phyloP scores from a whole-genome alignment of 2,888 invertebrate genomes.

The Caenorhabditis sp. region DNA sequence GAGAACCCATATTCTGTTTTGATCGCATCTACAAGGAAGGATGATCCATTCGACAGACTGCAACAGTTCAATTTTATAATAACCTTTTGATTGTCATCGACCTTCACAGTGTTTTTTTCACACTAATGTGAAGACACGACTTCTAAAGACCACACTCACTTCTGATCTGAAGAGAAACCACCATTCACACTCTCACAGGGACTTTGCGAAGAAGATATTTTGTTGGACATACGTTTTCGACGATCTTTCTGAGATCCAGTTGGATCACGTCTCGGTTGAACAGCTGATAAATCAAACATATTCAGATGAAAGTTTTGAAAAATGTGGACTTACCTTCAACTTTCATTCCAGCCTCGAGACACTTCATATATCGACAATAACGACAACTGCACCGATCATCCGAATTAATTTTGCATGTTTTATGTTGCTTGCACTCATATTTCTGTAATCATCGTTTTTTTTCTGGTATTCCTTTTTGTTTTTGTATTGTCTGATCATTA shows the following conservation, averaged over 20 bases:
- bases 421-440: conserved; percentile 60
- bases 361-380: conserved; percentile 62
- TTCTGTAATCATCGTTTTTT: conserved; percentile 32
- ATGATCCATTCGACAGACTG: conserved; percentile 12
- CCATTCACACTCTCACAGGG: conserved; percentile 20
- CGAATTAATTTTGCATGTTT: conserved; percentile 56
- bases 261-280: conserved; percentile 66
- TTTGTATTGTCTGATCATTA: not conserved
- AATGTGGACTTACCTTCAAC: conserved; percentile 10
- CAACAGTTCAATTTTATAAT: not conserved
- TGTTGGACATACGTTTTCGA: conserved; percentile 13
- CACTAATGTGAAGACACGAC: not conserved
- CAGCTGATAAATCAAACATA: conserved; percentile 58
- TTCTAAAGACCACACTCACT: not conserved
- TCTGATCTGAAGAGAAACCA: conserved; percentile 27
- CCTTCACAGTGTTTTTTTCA: not conserved
- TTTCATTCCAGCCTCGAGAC: conserved; percentile 65
- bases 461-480: not conserved
- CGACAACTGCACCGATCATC: conserved; percentile 64
- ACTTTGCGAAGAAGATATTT: conserved; percentile 6
- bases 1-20: conserved; percentile 28
- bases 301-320: too few species aligned
- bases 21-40: conserved; percentile 22
- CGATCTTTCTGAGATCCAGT: conserved; percentile 66
- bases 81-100: not conserved